Evolutionary conservation across 1,140 invertebrate genomes (phyloP).

Genomic region (Eupeodes corollae): DNA sequence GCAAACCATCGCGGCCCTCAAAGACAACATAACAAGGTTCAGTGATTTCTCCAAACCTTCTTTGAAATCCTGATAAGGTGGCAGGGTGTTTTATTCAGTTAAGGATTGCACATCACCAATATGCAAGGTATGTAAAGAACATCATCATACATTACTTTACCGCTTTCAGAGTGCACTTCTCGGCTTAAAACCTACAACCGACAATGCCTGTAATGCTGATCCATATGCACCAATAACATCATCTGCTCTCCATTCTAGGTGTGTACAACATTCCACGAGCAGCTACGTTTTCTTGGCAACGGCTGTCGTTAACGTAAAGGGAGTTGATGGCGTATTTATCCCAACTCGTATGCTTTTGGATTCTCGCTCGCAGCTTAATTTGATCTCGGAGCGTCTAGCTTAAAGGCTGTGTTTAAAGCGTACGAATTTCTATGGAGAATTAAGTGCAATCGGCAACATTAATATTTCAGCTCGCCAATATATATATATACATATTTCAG

Average conservation of each 20-base stretch:
- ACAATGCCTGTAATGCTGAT: no score
- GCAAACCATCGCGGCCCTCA: no score
- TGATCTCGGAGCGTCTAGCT: slow-evolving; percentile 1
- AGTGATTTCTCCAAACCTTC: no score
- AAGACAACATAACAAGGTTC: no score
- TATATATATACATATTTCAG: no score
- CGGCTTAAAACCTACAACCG: no score
- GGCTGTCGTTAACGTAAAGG: background rate
- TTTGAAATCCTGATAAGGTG: background rate
- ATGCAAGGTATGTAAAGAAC: no score
- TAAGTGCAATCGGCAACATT: no score
- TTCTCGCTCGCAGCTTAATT: slow-evolving; percentile 2
- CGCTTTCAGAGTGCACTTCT: no score
- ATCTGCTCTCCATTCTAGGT: background rate
- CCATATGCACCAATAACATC: background rate
- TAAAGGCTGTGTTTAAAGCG: background rate
- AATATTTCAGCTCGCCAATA: background rate
- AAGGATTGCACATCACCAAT: background rate
- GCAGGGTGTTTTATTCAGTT: background rate
- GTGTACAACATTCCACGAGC: background rate
- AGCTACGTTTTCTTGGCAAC: background rate
- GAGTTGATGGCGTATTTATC: background rate
- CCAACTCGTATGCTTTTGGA: background rate
- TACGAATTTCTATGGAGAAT: background rate
- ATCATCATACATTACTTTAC: no score